phyloP scores from a whole-genome alignment of 2,113 vertebrate species.

The Sylvilagus bachmani region DNA sequence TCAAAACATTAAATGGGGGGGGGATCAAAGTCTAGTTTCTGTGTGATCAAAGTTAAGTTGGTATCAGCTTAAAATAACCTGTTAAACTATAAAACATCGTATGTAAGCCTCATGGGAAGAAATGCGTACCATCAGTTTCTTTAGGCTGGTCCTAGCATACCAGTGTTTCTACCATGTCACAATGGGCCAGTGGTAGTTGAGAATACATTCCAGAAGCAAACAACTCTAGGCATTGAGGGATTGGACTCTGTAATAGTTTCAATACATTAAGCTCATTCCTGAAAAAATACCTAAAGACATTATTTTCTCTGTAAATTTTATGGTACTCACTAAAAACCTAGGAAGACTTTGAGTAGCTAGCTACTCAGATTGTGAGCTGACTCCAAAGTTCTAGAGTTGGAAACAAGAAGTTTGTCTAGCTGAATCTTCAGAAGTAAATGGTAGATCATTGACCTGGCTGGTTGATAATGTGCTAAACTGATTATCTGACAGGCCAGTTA shows the following conservation, averaged over 20 bases:
- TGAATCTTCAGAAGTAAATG: background rate
- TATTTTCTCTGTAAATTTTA: background rate
- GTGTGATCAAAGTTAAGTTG: background rate
- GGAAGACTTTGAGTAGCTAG: background rate
- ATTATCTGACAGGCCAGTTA: background rate
- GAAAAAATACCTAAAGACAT: background rate
- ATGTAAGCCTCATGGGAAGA: background rate
- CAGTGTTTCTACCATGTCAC: background rate
- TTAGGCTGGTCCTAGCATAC: background rate
- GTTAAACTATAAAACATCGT: background rate
- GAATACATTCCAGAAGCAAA: background rate
- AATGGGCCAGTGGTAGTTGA: background rate
- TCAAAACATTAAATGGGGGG: background rate
- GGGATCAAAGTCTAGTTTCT: background rate
- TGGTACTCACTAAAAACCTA: slow-evolving; percentile 36
- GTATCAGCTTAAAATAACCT: background rate
- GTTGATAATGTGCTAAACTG: slow-evolving; percentile 17
- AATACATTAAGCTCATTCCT: background rate
- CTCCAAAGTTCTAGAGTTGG: background rate
- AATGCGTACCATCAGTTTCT: background rate
- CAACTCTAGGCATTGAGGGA: background rate
- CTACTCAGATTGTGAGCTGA: slow-evolving; percentile 23
- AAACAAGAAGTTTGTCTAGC: background rate
- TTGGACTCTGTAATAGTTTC: background rate
- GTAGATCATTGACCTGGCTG: slow-evolving; percentile 39